Conservation (phyloP, 2,797 vertebrate species). For the Anolis apletophallus region DNA sequence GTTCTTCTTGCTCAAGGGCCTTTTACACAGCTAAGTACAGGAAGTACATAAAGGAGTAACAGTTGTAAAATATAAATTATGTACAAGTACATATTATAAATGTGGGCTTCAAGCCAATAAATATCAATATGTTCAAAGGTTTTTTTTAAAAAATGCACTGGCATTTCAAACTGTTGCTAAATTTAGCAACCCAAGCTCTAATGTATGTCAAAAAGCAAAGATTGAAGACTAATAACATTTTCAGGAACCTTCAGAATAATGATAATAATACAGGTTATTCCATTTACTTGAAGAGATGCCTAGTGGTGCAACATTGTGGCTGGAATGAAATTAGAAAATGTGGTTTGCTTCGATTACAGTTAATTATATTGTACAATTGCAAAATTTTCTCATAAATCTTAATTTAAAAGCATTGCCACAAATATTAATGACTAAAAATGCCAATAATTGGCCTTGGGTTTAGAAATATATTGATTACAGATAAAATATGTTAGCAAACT, state of each 20-base stretch:
- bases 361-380: not conserved
- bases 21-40: too few relatives aligned
- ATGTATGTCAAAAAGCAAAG: not conserved
- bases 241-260: not conserved
- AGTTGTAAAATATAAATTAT: not conserved
- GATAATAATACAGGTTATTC: not conserved
- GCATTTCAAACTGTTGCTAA: not conserved
- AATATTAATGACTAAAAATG: constrained; percentile 9
- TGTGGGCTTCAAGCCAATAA: not conserved
- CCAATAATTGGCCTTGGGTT: not conserved
- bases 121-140: not conserved
- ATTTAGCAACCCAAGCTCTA: not conserved
- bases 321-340: constrained; percentile 1
- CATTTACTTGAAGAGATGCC: not conserved
- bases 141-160: not conserved
- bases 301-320: not conserved
- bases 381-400: constrained; percentile 11
- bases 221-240: not conserved
- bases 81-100: not conserved
- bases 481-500: not conserved
- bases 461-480: not conserved
- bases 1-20: not conserved
- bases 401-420: constrained; percentile 1
- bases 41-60: not conserved
- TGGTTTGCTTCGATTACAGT: constrained; percentile 3